Evolutionary conservation across 2,113 vertebrate genomes (phyloP).

Genomic region (Pampusana beccarii): DNA sequence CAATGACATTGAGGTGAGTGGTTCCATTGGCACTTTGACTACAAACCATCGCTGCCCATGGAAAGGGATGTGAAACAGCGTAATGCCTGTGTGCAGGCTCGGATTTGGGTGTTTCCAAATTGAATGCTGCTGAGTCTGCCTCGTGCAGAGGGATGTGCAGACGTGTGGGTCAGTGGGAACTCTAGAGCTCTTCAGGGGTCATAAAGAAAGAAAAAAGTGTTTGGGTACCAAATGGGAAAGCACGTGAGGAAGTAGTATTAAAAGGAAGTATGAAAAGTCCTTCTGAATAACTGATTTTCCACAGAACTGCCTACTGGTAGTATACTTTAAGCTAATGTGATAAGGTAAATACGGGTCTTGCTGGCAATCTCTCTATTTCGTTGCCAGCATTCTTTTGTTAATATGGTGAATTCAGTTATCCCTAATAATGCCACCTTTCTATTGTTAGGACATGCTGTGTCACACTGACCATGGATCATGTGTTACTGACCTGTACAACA

Average conservation of each 20-base stretch:
- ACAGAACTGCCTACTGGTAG: background rate
- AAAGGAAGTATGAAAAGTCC: background rate
- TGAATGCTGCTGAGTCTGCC: no score
- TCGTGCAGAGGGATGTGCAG: no score
- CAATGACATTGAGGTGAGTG: accelerated
- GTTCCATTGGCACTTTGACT: background rate
- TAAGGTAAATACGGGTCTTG: background rate
- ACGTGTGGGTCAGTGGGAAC: background rate
- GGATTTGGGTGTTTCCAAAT: no score
- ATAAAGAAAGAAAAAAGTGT: background rate
- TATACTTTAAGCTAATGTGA: background rate
- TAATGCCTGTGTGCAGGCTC: no score
- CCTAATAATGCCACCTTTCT: background rate
- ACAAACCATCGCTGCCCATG: background rate
- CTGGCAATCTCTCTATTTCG: background rate
- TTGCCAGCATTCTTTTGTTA: background rate
- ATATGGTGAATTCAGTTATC: background rate
- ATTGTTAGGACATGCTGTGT: background rate
- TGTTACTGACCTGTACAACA: background rate
- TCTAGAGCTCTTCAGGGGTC: background rate
- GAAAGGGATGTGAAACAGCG: no score
- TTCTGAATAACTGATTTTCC: background rate
- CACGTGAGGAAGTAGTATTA: background rate
- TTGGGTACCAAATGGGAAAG: background rate
- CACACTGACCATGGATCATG: accelerated